phyloP scores from a whole-genome alignment of 2,113 vertebrate genomes.

The Myotis lucifugus region DNA sequence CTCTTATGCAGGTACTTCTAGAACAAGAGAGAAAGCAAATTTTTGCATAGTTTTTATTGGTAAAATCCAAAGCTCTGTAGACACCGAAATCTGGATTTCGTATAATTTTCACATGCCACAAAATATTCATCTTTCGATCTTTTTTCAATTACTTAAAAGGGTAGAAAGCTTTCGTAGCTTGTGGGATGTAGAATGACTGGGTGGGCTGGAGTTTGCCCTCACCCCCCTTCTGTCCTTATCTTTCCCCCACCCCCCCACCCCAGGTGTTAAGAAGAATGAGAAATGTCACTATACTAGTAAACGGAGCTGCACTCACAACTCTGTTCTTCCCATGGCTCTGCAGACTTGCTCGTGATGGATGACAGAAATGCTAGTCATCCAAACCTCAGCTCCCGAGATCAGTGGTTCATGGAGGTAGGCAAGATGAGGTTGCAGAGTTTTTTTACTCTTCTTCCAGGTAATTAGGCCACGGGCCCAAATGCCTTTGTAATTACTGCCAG shows the following conservation, averaged over 20 bases:
- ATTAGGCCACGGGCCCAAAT: background rate
- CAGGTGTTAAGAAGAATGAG: background rate
- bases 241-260: too few species aligned
- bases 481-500: background rate
- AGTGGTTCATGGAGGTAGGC: background rate
- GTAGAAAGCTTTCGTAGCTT: background rate
- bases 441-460: slow-evolving; percentile 24
- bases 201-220: background rate
- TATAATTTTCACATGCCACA: background rate
- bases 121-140: background rate
- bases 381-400: background rate
- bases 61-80: background rate
- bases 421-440: background rate
- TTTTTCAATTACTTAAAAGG: slow-evolving; percentile 32
- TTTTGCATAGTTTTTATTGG: background rate
- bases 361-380: background rate
- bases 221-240: too few species aligned
- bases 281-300: background rate
- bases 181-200: background rate
- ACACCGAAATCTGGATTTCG: background rate
- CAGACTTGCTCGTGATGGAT: background rate
- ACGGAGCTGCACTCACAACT: background rate
- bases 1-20: background rate
- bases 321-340: background rate
- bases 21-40: background rate